Evolutionary conservation across 2,888 invertebrate species (phyloP).

Genomic region (Pachymerium ferrugineum): DNA sequence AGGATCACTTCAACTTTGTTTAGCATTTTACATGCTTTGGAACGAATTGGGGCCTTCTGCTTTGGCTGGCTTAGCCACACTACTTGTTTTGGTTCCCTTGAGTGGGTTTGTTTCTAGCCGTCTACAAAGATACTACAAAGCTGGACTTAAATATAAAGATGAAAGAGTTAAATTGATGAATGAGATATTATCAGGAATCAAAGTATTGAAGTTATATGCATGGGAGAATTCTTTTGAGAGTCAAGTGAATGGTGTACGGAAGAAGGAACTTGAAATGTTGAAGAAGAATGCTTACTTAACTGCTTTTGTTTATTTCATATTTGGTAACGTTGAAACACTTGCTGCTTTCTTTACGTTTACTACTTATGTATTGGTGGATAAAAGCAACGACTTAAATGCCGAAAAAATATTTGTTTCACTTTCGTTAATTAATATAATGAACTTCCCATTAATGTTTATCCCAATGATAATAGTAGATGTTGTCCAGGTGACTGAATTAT

Average conservation of each 20-base stretch:
- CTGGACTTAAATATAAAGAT: slow-evolving; percentile 88
- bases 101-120: background rate
- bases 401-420: background rate
- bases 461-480: background rate
- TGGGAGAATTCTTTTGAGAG: slow-evolving; percentile 50
- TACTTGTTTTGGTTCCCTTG: background rate
- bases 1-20: background rate
- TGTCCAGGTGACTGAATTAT: background rate
- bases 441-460: background rate
- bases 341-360: background rate
- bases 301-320: slow-evolving; percentile 44
- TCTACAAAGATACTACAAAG: background rate
- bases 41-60: background rate
- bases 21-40: background rate
- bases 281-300: slow-evolving; percentile 43
- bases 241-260: slow-evolving; percentile 42
- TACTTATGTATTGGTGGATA: background rate
- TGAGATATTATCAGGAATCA: slow-evolving; percentile 86
- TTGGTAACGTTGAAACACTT: slow-evolving; percentile 44
- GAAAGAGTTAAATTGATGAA: slow-evolving; percentile 89
- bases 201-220: slow-evolving; percentile 60
- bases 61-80: background rate
- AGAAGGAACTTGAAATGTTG: slow-evolving; percentile 46
- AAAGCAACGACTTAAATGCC: background rate
- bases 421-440: background rate